phyloP scores from a whole-genome alignment of 2,888 invertebrate species.

The Muscina levida region DNA sequence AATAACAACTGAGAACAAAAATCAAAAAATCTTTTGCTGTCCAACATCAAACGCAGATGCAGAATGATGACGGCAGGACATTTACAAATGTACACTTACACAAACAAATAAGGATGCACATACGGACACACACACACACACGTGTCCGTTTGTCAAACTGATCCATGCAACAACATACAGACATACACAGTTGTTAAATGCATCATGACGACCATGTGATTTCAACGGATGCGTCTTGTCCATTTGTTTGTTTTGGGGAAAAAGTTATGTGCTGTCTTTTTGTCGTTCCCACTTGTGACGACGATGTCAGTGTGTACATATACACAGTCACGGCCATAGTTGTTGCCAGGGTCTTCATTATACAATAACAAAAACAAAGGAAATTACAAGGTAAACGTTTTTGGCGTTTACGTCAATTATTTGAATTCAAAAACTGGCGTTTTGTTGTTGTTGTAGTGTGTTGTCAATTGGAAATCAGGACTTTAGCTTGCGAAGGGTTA shows the following conservation, averaged over 20 bases:
- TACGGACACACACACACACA: not conserved
- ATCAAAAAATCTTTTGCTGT: conserved; percentile 50
- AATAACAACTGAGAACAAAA: conserved; percentile 24
- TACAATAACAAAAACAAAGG: not conserved
- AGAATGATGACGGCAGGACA: conserved; percentile 56
- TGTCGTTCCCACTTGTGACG: not conserved
- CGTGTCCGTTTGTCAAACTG: not conserved
- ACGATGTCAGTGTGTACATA: not conserved
- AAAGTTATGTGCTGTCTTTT: not conserved
- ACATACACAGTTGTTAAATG: conserved; percentile 15
- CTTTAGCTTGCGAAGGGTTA: conserved; percentile 13
- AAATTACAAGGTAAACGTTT: conserved; percentile 44
- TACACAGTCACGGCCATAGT: not conserved
- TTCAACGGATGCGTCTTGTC: not conserved
- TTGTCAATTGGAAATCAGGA: conserved; percentile 41
- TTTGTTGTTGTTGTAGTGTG: conserved; percentile 26
- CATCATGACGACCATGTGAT: conserved; percentile 3
- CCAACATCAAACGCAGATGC: conserved; percentile 31
- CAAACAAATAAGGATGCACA: not conserved
- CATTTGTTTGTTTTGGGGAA: not conserved
- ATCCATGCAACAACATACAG: not conserved
- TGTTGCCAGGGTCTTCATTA: not conserved
- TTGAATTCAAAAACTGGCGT: conserved; percentile 46
- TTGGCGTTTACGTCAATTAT: conserved; percentile 54
- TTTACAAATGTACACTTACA: conserved; percentile 37